Percentiles rank a stretch among this genome's conserved stretches.
Conservation (phyloP, 2,113 vertebrate genomes). For the Bos javanicus region DNA sequence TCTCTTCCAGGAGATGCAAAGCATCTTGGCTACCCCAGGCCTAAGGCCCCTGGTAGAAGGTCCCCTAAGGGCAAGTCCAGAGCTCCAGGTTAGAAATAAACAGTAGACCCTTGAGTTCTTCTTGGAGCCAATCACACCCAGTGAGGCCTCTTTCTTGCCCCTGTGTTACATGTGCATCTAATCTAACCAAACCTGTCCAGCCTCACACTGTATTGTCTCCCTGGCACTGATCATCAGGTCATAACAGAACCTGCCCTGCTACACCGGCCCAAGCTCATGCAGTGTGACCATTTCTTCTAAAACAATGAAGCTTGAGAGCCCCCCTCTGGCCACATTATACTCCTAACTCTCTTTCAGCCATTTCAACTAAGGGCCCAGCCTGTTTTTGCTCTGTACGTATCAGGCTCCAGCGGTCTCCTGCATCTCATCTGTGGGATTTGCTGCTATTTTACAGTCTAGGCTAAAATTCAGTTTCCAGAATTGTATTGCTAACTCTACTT, state of each 20-base stretch:
- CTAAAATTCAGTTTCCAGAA: background rate
- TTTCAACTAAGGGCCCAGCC: background rate
- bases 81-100: background rate
- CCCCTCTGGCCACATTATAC: background rate
- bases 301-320: background rate
- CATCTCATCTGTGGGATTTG: background rate
- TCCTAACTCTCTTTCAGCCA: background rate
- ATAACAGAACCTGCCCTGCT: background rate
- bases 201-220: background rate
- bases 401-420: background rate
- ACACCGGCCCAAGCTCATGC: background rate
- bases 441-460: background rate
- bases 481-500: background rate
- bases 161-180: background rate
- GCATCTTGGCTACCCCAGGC: background rate
- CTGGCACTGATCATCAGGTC: background rate
- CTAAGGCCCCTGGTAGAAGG: background rate
- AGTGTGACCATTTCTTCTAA: background rate
- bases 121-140: background rate
- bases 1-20: background rate
- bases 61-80: background rate
- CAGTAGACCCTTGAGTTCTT: background rate
- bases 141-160: background rate
- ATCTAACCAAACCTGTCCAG: background rate
- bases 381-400: background rate